These are phyloP conservation scores for Drosophila nr. fundita DNA, from an alignment of 2,888 invertebrate genomes.

Conservation along the genomic window DNA sequence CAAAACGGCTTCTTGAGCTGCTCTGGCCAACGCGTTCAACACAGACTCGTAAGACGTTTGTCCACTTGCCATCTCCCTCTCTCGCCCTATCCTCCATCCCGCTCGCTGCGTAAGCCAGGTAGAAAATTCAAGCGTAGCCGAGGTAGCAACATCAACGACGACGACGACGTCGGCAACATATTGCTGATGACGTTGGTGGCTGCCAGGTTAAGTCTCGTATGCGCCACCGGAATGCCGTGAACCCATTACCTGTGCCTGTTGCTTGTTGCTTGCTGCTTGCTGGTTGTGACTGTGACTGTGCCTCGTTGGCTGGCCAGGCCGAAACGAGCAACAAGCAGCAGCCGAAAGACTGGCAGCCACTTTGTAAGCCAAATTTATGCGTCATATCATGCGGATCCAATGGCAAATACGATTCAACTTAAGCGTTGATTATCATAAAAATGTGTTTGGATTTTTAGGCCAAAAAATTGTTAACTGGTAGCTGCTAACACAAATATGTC, in stretches of 20 bases:
- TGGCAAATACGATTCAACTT: constrained; percentile 47
- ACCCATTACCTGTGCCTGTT: constrained; percentile 68
- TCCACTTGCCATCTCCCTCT: constrained; percentile 46
- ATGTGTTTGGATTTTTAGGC: constrained; percentile 23
- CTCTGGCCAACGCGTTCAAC: constrained; percentile 51
- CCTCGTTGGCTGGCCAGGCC: constrained; percentile 42
- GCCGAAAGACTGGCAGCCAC: constrained; percentile 40
- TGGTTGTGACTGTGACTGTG: constrained; percentile 33
- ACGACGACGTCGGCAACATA: constrained; percentile 61
- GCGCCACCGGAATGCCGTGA: constrained; percentile 80
- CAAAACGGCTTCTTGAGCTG: constrained; percentile 72
- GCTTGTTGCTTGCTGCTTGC: constrained; percentile 15
- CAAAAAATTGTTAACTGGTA: constrained; percentile 31
- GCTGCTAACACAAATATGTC: constrained; percentile 22
- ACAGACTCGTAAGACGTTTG: constrained; percentile 40
- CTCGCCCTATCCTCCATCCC: constrained; percentile 52
- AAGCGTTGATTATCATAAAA: constrained; percentile 37
- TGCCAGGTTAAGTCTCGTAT: constrained; percentile 67
- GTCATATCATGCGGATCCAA: constrained; percentile 60
- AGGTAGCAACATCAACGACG: constrained; percentile 75
- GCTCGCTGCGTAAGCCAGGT: constrained; percentile 83
- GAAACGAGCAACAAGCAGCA: constrained; percentile 9
- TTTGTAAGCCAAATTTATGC: constrained; percentile 74
- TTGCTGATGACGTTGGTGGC: constrained; percentile 69
- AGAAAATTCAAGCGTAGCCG: constrained; percentile 81